phyloP scores from a whole-genome alignment of 1,140 invertebrate genomes.

The Lethrus apterus region DNA sequence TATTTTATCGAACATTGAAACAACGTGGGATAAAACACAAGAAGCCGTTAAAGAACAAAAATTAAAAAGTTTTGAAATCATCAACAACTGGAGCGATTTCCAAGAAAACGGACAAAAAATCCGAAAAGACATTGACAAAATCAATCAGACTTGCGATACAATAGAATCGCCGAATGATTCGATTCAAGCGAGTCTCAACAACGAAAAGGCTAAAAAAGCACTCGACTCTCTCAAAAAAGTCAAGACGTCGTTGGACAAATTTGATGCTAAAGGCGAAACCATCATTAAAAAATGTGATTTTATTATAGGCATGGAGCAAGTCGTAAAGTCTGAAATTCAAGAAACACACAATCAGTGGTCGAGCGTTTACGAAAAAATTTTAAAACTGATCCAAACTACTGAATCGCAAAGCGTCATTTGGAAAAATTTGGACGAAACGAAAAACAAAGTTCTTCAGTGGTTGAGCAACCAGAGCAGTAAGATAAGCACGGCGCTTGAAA shows the following conservation, averaged over 20 bases:
- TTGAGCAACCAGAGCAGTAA: conserved; percentile 69
- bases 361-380: conserved; percentile 59
- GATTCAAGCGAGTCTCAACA: conserved; percentile 53
- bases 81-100: conserved; percentile 67
- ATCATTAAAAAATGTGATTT: conserved; percentile 65
- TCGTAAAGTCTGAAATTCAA: conserved; percentile 57
- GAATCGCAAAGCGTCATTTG: conserved; percentile 85
- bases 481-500: conserved; percentile 64
- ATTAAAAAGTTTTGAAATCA: conserved; percentile 64
- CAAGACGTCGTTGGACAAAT: conserved; percentile 65
- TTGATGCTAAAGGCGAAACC: conserved; percentile 63
- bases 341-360: conserved; percentile 65
- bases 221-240: conserved; percentile 65
- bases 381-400: conserved; percentile 64
- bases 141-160: conserved; percentile 51
- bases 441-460: conserved; percentile 78
- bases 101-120: conserved; percentile 62
- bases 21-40: conserved; percentile 70
- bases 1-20: conserved; percentile 63
- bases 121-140: conserved; percentile 58
- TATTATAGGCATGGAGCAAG: conserved; percentile 64
- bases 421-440: conserved; percentile 83
- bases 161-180: conserved; percentile 58
- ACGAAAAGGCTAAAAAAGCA: conserved; percentile 67
- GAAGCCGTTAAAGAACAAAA: conserved; percentile 66